Percentiles rank a stretch among this genome's conserved stretches.
Evolutionary conservation across 2,888 invertebrate genomes (phyloP).

Genomic region (Psylliodes chrysocephalus): DNA sequence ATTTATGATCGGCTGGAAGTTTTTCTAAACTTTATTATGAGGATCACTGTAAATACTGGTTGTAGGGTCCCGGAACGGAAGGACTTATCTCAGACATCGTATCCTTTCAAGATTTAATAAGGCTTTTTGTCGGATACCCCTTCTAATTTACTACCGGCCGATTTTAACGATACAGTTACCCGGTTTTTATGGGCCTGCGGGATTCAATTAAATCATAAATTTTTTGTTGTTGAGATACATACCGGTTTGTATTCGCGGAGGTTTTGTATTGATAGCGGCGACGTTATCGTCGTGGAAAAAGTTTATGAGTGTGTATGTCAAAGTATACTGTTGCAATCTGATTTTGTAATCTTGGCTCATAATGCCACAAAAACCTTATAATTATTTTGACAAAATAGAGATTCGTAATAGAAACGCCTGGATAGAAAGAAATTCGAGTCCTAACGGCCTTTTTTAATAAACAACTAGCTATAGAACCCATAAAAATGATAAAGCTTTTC

Average conservation of each 20-base stretch:
- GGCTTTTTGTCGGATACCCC: slow-evolving; percentile 42
- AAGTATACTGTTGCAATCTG: no score
- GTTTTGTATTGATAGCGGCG: neutral
- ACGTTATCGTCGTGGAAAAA: neutral
- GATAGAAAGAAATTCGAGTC: no score
- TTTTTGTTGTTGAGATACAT: slow-evolving; percentile 27
- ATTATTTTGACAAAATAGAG: no score
- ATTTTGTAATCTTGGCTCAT: no score
- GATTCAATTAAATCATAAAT: slow-evolving; percentile 38
- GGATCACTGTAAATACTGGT: slow-evolving; percentile 53
- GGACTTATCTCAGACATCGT: slow-evolving; percentile 49
- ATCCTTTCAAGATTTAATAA: slow-evolving; percentile 50
- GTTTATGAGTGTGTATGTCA: no score
- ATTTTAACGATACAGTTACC: slow-evolving; percentile 37
- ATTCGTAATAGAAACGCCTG: no score
- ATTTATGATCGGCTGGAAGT: slow-evolving; percentile 53
- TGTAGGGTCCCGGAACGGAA: slow-evolving; percentile 32
- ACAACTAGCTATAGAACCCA: no score
- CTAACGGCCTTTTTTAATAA: no score
- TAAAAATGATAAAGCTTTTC: no score
- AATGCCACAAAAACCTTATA: no score
- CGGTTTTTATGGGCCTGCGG: slow-evolving; percentile 35
- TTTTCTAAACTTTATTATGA: slow-evolving; percentile 57
- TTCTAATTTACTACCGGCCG: slow-evolving; percentile 38
- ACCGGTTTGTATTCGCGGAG: neutral